Conservation (phyloP, 2,888 invertebrate species). For the Cyaniris semiargus region DNA sequence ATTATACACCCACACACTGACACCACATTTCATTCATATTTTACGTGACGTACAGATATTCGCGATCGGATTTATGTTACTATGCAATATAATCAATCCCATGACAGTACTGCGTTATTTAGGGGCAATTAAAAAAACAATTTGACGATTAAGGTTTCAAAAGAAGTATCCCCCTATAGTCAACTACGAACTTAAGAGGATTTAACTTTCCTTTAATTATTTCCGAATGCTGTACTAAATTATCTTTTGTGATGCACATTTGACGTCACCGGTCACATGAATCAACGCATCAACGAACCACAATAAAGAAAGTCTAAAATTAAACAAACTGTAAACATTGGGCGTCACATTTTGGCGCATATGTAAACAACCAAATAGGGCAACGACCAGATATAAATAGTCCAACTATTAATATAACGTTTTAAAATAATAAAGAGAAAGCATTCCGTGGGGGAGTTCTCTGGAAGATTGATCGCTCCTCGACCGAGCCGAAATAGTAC, state of each 20-base stretch:
- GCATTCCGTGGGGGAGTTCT: conserved; percentile 50
- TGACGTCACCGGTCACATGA: conserved; percentile 7
- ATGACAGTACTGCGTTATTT: no score
- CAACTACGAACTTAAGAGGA: neutral
- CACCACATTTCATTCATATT: conserved; percentile 24
- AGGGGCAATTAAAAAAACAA: neutral
- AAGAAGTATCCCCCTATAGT: neutral
- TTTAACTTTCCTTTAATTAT: neutral
- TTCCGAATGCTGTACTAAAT: neutral
- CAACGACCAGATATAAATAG: conserved; percentile 77
- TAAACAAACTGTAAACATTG: conserved; percentile 25
- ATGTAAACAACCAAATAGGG: conserved; percentile 79
- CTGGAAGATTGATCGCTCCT: conserved; percentile 60
- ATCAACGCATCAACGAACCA: conserved; percentile 8
- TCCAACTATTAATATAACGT: conserved; percentile 65
- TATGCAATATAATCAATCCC: neutral
- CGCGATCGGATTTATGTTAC: neutral
- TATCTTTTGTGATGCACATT: neutral
- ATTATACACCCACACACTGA: conserved; percentile 17
- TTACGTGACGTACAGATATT: neutral
- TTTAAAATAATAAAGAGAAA: conserved; percentile 64
- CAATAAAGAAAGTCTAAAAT: conserved; percentile 27
- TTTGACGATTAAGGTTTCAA: neutral
- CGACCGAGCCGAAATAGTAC: conserved; percentile 44
- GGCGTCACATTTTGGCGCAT: conserved; percentile 55